A percentile compares a stretch with the other conserved stretches of the same genome.
phyloP scores from a whole-genome alignment of 2,113 vertebrate genomes.

The Grallaria varia region DNA sequence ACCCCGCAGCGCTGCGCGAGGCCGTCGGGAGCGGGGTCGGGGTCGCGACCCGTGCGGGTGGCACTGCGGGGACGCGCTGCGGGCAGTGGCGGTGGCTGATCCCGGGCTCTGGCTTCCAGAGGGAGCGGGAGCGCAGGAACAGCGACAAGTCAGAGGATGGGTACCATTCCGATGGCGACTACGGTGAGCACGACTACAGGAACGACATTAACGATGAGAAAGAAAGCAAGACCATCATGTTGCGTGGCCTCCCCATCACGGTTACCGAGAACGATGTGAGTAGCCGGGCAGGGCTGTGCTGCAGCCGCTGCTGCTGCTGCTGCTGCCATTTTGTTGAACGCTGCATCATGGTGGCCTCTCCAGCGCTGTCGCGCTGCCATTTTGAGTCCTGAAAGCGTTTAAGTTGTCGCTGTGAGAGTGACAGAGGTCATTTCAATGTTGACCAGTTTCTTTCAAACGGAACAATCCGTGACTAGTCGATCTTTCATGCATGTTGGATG shows the following conservation, averaged over 20 bases:
- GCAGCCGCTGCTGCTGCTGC: not conserved
- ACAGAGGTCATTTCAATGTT: not conserved
- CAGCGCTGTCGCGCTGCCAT: not conserved
- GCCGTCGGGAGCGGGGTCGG: rapidly evolving
- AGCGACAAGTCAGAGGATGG: conserved; percentile 95
- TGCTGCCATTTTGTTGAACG: conserved; percentile 51
- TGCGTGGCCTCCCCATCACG: conserved; percentile 90
- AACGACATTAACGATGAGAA: conserved; percentile 92
- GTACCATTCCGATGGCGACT: conserved; percentile 96
- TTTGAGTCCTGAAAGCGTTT: conserved; percentile 29
- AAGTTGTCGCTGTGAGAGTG: not conserved
- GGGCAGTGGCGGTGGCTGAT: no score
- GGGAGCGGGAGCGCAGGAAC: conserved; percentile 85
- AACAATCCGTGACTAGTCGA: not conserved
- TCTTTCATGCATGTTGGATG: not conserved
- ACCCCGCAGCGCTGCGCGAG: rapidly evolving
- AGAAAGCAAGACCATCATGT: conserved; percentile 98
- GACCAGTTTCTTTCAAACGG: not conserved
- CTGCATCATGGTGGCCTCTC: not conserved
- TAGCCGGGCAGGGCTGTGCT: not conserved
- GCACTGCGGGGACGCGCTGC: not conserved
- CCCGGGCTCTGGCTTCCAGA: conserved; percentile 23
- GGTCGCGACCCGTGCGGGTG: not conserved
- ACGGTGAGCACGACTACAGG: conserved; percentile 92
- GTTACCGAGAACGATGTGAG: conserved; percentile 92